Conservation (phyloP, 2,797 vertebrate genomes). For the Cryptoprocta ferox region DNA sequence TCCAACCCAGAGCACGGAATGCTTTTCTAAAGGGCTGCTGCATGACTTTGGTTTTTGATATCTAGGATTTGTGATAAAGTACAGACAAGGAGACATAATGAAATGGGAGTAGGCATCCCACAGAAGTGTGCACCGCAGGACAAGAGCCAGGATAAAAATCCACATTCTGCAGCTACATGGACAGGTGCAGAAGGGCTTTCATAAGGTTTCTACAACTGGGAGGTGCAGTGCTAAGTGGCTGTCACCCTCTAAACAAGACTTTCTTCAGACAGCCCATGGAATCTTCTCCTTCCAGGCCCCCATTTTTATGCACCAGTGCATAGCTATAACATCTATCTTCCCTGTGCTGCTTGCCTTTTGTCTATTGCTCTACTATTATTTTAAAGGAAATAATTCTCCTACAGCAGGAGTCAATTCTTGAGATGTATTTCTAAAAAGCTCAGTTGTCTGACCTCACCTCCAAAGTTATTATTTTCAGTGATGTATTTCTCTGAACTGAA, state of each 20-base stretch:
- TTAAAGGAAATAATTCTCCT: not conserved
- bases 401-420: not conserved
- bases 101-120: not conserved
- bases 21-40: not conserved
- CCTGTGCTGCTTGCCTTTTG: not conserved
- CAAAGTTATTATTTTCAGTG: not conserved
- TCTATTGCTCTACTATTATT: not conserved
- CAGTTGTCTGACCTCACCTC: not conserved
- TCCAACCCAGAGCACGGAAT: not conserved
- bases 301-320: not conserved
- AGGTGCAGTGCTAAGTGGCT: not conserved
- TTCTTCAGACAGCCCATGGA: not conserved
- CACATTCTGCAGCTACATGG: accelerated
- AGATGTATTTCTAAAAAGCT: not conserved
- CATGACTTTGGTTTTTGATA: not conserved
- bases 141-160: not conserved
- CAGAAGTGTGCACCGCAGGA: not conserved
- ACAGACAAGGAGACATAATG: not conserved
- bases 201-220: not conserved
- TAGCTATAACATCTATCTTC: not conserved
- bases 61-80: not conserved
- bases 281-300: not conserved
- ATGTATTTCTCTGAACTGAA: not conserved
- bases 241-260: not conserved
- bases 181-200: not conserved